Conservation (phyloP, 2,113 vertebrate genomes). For the Leucoraja erinaceus region DNA sequence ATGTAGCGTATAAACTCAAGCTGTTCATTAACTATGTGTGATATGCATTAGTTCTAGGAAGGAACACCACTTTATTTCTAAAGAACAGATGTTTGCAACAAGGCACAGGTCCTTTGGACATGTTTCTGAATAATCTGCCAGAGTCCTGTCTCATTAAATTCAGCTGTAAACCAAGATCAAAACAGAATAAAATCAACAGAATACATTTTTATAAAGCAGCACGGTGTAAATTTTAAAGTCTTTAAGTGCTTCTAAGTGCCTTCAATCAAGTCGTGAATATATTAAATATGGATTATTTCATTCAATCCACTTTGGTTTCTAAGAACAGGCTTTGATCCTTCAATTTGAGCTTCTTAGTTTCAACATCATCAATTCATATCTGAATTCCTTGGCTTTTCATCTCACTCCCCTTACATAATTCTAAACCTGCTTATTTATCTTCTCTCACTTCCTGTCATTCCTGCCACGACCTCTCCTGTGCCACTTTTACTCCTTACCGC, state of each 20-base stretch:
- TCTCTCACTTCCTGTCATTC: not conserved
- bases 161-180: not conserved
- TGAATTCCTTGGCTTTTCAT: not conserved
- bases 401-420: not conserved
- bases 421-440: not conserved
- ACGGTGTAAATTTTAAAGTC: not conserved
- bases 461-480: not conserved
- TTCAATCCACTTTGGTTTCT: not conserved
- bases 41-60: not conserved
- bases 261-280: not conserved
- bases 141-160: slow-evolving; percentile 14
- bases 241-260: not conserved
- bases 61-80: not conserved
- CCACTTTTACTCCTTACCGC: not conserved
- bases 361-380: not conserved
- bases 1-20: not conserved
- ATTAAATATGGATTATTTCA: not conserved
- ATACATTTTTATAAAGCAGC: not conserved
- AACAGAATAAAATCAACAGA: not conserved
- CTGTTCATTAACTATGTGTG: not conserved
- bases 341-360: not conserved
- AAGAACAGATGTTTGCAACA: not conserved
- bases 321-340: not conserved
- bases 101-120: not conserved
- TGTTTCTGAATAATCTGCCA: not conserved